These are phyloP conservation scores for Odobenus rosmarus DNA, from an alignment of 2,113 vertebrate species.

Conservation along the genomic window DNA sequence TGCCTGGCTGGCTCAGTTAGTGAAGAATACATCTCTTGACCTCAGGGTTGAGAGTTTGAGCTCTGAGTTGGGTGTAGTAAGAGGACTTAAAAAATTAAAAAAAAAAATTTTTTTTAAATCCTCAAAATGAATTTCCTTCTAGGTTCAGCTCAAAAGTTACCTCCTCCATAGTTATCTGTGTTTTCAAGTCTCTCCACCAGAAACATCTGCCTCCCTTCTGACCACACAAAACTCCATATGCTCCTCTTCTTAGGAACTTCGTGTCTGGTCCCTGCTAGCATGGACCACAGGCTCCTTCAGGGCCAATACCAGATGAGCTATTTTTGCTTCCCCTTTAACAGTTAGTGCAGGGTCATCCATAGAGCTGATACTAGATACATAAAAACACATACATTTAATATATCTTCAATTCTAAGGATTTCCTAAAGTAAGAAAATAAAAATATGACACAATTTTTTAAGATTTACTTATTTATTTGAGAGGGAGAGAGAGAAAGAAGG, in stretches of 20 bases:
- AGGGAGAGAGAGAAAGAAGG: too few relatives aligned
- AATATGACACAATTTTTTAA: too few relatives aligned
- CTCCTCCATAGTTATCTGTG: background rate
- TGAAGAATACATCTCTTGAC: background rate
- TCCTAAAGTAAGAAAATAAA: slow-evolving; percentile 35
- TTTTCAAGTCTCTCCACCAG: background rate
- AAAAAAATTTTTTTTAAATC: background rate
- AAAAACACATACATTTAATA: background rate
- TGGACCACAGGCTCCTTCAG: background rate
- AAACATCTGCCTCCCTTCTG: background rate
- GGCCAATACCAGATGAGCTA: background rate
- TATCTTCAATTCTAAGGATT: background rate
- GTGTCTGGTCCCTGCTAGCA: background rate
- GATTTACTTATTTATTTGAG: too few relatives aligned
- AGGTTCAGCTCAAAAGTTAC: background rate
- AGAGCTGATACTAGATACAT: background rate
- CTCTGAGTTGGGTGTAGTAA: background rate
- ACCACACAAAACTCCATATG: background rate
- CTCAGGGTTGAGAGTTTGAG: background rate
- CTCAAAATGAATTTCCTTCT: background rate
- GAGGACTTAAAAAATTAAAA: background rate
- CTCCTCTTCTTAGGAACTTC: background rate
- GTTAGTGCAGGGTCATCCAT: background rate
- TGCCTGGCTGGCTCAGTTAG: background rate
- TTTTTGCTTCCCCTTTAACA: background rate